A percentile compares a stretch with the other conserved stretches of the same genome.
Evolutionary conservation across 2,797 vertebrate species (phyloP).

Genomic region (Muscicapa striata): DNA sequence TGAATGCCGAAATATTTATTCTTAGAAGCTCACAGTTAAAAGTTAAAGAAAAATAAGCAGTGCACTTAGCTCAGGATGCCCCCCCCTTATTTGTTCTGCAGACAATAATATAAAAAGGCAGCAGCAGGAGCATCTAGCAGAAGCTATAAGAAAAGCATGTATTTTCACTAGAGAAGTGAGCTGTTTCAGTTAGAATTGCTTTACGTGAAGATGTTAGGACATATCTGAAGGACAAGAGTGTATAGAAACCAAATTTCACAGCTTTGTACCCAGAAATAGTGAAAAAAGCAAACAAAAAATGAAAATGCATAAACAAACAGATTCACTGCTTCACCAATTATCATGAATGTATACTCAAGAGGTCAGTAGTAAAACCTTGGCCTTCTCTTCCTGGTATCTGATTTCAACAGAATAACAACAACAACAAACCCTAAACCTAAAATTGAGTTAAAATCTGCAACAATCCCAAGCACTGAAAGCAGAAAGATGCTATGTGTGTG

Average conservation of each 20-base stretch:
- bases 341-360: neutral
- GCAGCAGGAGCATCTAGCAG: neutral
- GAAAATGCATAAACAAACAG: neutral
- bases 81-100: conserved; percentile 33
- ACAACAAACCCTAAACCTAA: neutral
- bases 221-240: neutral
- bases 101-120: conserved; percentile 13
- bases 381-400: neutral
- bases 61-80: neutral
- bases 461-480: neutral
- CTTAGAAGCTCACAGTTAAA: neutral
- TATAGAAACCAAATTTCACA: neutral
- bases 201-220: neutral
- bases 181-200: neutral
- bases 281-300: neutral
- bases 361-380: neutral
- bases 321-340: neutral
- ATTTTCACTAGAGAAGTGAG: conserved; percentile 32
- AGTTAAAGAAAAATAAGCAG: neutral
- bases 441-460: neutral
- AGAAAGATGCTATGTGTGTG: neutral
- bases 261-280: neutral
- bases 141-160: conserved; percentile 28
- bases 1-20: neutral
- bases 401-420: neutral